Conservation (phyloP, 2,888 invertebrate genomes). For the Adela reaumurella region DNA sequence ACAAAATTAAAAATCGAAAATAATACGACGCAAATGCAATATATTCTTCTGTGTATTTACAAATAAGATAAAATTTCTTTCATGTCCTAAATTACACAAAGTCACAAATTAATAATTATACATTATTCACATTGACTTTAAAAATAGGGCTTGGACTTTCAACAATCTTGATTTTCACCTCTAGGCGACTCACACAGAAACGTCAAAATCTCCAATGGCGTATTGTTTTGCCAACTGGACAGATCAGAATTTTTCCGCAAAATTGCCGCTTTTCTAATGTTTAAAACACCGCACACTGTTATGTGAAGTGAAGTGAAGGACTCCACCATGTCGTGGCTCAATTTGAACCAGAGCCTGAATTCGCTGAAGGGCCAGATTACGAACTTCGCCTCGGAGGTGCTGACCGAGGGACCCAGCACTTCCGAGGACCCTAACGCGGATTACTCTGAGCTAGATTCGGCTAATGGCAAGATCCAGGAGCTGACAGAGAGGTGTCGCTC, state of each 20-base stretch:
- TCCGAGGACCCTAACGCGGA: constrained; percentile 48
- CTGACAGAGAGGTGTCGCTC: constrained; percentile 53
- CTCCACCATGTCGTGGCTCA: constrained; percentile 61
- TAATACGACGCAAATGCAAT: too few relatives aligned
- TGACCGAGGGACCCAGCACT: constrained; percentile 62
- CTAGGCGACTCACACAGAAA: too few relatives aligned
- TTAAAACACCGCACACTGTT: constrained; percentile 19
- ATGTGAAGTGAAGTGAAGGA: constrained; percentile 30
- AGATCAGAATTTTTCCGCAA: constrained; percentile 40
- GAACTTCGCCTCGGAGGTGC: constrained; percentile 84
- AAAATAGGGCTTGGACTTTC: too few relatives aligned
- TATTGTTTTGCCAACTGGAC: constrained; percentile 54
- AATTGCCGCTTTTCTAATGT: constrained; percentile 39
- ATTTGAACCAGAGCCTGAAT: constrained; percentile 61
- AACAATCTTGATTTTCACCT: too few relatives aligned
- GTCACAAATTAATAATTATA: too few relatives aligned
- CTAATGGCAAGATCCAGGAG: constrained; percentile 37
- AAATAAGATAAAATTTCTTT: too few relatives aligned
- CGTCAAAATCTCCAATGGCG: constrained; percentile 5
- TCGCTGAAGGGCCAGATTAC: constrained; percentile 84
- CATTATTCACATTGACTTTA: too few relatives aligned
- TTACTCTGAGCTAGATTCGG: constrained; percentile 19
- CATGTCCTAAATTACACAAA: too few relatives aligned
- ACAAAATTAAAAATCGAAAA: too few relatives aligned
- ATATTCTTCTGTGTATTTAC: too few relatives aligned